These are phyloP conservation scores for Sarcophaga rosellei DNA, from an alignment of 2,888 invertebrate genomes.

Conservation along the genomic window DNA sequence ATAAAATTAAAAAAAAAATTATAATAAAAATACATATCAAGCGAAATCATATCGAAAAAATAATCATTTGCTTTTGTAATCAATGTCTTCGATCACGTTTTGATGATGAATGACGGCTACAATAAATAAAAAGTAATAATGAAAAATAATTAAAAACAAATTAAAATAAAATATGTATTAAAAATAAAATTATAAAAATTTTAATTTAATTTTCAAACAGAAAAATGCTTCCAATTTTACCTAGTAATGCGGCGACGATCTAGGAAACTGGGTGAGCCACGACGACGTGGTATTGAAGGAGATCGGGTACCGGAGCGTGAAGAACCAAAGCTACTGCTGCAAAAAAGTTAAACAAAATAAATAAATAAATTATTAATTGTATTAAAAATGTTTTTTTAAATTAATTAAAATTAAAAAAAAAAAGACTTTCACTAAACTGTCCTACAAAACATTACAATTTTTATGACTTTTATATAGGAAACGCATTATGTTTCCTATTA, in stretches of 20 bases:
- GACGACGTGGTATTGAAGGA: slow-evolving; percentile 94
- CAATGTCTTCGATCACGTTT: slow-evolving; percentile 75
- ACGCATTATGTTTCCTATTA: too few species aligned
- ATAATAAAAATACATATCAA: slow-evolving; percentile 38
- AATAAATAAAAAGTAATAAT: slow-evolving; percentile 58
- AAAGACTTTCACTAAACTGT: too few species aligned
- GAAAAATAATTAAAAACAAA: slow-evolving; percentile 48
- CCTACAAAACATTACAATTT: too few species aligned
- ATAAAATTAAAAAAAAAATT: slow-evolving; percentile 23
- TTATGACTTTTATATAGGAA: too few species aligned
- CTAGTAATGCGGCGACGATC: slow-evolving; percentile 97
- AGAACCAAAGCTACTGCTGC: slow-evolving; percentile 74
- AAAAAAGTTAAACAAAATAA: slow-evolving; percentile 4
- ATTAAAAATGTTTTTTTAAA: background rate
- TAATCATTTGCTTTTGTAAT: slow-evolving; percentile 64
- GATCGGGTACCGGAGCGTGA: slow-evolving; percentile 85
- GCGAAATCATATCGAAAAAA: slow-evolving; percentile 67
- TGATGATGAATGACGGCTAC: slow-evolving; percentile 63
- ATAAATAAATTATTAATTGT: background rate
- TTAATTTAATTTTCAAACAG: background rate
- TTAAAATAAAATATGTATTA: slow-evolving; percentile 31
- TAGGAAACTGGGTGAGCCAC: slow-evolving; percentile 96
- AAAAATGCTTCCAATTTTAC: slow-evolving; percentile 82
- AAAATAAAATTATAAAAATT: slow-evolving; percentile 28
- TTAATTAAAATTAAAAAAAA: background rate